Conservation (phyloP, 2,888 invertebrate genomes). For the Lithosia quadra region DNA sequence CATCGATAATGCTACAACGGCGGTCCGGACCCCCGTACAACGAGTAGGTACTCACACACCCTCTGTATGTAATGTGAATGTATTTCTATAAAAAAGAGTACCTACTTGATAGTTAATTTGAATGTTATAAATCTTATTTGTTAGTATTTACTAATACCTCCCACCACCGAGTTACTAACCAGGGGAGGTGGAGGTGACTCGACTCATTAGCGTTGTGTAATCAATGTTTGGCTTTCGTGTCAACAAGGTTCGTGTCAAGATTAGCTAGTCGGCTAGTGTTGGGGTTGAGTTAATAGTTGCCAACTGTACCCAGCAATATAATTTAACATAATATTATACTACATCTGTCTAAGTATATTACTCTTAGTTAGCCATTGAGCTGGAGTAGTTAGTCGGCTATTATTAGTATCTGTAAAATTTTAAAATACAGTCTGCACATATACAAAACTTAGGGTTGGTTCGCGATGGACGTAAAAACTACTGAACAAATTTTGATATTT, state of each 20-base stretch:
- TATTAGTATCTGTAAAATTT: too few relatives aligned
- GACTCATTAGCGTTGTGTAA: slow-evolving; percentile 15
- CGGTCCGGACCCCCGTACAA: too few relatives aligned
- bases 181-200: not conserved
- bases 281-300: not conserved
- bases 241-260: slow-evolving; percentile 12
- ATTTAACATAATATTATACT: not conserved
- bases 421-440: too few relatives aligned
- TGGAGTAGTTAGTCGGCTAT: too few relatives aligned
- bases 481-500: too few relatives aligned
- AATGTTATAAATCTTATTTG: not conserved
- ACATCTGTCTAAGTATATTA: too few relatives aligned
- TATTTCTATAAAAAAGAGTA: not conserved
- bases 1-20: too few relatives aligned
- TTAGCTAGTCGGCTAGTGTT: slow-evolving; percentile 12
- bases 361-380: too few relatives aligned
- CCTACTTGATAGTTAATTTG: not conserved
- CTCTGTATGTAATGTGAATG: too few relatives aligned
- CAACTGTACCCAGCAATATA: not conserved
- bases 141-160: not conserved
- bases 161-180: not conserved
- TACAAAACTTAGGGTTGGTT: too few relatives aligned
- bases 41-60: too few relatives aligned
- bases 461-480: too few relatives aligned
- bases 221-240: slow-evolving; percentile 22